Evolutionary conservation across 2,113 vertebrate species (phyloP), one percentile per base, ranked within the genome.

Genomic region (Protobothrops flavoviridis): DNA sequence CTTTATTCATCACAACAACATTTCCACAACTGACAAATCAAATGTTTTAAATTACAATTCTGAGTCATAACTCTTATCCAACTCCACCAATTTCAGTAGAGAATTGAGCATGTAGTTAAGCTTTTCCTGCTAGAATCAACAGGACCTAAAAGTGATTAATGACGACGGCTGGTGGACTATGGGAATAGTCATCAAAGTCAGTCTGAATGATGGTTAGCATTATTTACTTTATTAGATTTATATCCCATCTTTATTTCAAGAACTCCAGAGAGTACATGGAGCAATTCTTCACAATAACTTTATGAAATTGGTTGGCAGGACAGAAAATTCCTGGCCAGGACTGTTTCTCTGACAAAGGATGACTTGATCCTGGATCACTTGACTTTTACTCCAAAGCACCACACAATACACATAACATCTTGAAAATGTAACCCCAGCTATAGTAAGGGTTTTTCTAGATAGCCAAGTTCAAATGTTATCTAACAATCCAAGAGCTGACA

Each of bases 1-100:
- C 90, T 91, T 64, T 74, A 93, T 91, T 89, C 26, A 53, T 61
- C 86, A 91, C 50, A 90, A 74, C 64, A 90, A 57, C 43, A 57
- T 50, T 57, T 57, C 74, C 33, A 64, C 85, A 24, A 24, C n/a
- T n/a, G 87, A 61, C 87, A 90, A 45, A 53, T 92, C 17, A 88
- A 89, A 64, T 85, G 24, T 45, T 9, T 13, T 17, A 55, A 85
- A n/a, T 43, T 90, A 86, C 29, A 85, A 56, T 53, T 85, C 23
- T 52, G 55, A 90, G 43, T 61, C 7, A 59, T 52, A 85, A 56
- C 33, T 90, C 29, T 81, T 61, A n/a, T 55, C 10, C 33, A 59
- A 17, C 10, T 43, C 61, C 52, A 88, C n/a, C 33, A 20, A 89
- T 85, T 59, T 26, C 26, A 50, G 29, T 12, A 20, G 55, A 29